Conservation (phyloP, 2,113 vertebrate species). For the Leptosomus discolor region DNA sequence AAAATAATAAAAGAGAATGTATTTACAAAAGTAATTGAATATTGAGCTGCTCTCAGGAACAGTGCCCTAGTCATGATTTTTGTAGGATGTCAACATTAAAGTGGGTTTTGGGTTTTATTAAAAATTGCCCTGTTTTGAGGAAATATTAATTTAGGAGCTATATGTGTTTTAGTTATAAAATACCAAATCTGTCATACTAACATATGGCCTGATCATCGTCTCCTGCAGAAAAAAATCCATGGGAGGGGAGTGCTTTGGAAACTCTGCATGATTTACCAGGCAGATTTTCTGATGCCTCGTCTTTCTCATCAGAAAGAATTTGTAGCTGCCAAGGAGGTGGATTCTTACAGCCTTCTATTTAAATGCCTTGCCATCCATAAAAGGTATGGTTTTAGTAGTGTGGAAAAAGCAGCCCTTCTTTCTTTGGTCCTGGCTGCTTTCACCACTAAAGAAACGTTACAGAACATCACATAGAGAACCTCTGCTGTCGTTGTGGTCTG, state of each 20-base stretch:
- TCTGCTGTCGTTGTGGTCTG: not conserved
- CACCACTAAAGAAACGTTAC: not conserved
- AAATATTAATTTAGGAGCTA: not conserved
- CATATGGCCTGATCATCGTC: conserved; percentile 35
- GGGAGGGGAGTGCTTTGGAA: conserved; percentile 51
- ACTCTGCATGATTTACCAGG: conserved; percentile 39
- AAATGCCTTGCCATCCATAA: not conserved
- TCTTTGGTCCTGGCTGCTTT: not conserved
- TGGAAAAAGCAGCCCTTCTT: not conserved
- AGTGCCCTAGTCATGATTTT: not conserved
- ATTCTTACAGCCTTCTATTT: not conserved
- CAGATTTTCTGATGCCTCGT: conserved; percentile 40
- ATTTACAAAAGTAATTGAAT: conserved; percentile 57
- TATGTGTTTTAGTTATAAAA: conserved; percentile 29
- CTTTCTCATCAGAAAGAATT: conserved; percentile 30
- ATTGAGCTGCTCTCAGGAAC: not conserved
- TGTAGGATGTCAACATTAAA: not conserved
- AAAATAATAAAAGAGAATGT: conserved; percentile 49
- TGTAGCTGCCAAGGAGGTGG: conserved; percentile 15
- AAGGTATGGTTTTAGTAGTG: not conserved
- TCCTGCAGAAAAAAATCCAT: conserved; percentile 44
- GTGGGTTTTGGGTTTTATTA: not conserved
- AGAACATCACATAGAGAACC: not conserved
- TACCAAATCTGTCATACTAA: conserved; percentile 34
- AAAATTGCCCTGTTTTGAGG: not conserved